Base-by-base conservation (phyloP, 2,888 invertebrate species). In the Leptarthrus brevirostris region DNA sequence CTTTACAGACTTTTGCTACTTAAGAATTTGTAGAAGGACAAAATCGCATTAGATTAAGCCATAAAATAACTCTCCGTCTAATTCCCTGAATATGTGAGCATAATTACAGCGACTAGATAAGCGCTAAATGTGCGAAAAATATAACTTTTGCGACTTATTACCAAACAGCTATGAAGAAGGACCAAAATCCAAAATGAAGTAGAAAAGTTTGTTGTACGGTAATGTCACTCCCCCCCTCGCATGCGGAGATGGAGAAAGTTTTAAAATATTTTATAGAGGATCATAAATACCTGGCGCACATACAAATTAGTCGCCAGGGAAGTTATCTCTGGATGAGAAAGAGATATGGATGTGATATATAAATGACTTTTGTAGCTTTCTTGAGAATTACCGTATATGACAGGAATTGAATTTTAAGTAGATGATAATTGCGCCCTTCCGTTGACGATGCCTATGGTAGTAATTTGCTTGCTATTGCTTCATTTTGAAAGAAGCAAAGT, bases 191-290 rank as follows among this genome's bases (percentile, higher is more conserved):
- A 34, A 70, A 53, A 70, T 70, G 53, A 70, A 70, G 70, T 49
- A 34, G 70, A 70, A 70, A 70, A 70, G 52, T 70, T 70, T 70
- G n/a, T n/a, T n/a, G n/a, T n/a, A n/a, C n/a, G n/a, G n/a, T n/a
- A n/a, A n/a, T n/a, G n/a, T n/a, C n/a, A 47, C n/a, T 14, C n/a
- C 14, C 47, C 16, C 1, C 47, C n/a, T n/a, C 47, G 10, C 1
- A 1, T 47, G 44, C 10, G 14, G 64, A n/a, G 5, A 22, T 12
- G 56, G 72, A 72, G 56, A 56, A 72, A 72, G 56, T 72, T 72
- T 72, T 58, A 72, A 72, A 72, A 72, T 72, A 72, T 72, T 72
- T 72, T 72, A 72, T 58, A 72, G 58, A 56, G 58, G 47, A 56
- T 72, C 56, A 58, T 72, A 72, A 72, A 72, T 58, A 72, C 72